Evolutionary conservation across 2,113 vertebrate species (phyloP).

Genomic region (Caretta caretta): DNA sequence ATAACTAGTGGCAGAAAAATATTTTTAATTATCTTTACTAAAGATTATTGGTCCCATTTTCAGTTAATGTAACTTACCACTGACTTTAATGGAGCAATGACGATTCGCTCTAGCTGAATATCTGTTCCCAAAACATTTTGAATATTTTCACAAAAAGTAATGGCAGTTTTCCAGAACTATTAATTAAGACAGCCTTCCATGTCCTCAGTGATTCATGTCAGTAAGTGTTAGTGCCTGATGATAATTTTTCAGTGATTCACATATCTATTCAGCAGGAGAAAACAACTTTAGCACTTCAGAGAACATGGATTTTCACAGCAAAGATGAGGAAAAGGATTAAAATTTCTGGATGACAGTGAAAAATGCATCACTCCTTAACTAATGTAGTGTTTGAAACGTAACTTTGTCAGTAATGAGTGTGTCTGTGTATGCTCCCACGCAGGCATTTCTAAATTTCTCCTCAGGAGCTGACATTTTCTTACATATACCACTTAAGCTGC

Average conservation of each 20-base stretch:
- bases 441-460: too few relatives aligned
- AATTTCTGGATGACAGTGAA: neutral
- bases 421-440: rapidly evolving
- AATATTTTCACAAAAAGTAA: neutral
- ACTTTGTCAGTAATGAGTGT: neutral
- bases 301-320: neutral
- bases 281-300: neutral
- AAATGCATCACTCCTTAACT: neutral
- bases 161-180: neutral
- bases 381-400: neutral
- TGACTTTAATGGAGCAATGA: neutral
- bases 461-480: too few relatives aligned
- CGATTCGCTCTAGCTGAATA: neutral
- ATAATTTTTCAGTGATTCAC: neutral
- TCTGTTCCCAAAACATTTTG: neutral
- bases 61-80: neutral
- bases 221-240: neutral
- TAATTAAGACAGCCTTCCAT: neutral
- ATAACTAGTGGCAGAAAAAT: neutral
- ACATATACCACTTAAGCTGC: too few relatives aligned
- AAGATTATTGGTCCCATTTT: neutral
- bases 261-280: neutral
- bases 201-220: neutral
- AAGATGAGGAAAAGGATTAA: neutral
- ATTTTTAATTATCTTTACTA: neutral